Conservation (phyloP, 2,113 vertebrate species). For the Phaethornis superciliosus region DNA sequence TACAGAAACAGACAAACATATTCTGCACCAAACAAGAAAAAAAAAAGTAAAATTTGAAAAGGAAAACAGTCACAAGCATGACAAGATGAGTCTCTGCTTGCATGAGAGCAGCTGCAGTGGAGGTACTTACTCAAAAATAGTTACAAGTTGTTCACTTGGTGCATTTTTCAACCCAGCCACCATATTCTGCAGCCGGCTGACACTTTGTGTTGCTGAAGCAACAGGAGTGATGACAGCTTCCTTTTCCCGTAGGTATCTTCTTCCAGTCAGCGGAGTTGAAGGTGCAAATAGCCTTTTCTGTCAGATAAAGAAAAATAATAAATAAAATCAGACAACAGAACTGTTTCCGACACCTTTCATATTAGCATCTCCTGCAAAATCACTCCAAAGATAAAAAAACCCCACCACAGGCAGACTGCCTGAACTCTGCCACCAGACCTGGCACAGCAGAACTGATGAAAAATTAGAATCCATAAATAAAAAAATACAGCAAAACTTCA, state of each 20-base stretch:
- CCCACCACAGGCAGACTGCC: fast-evolving
- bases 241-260: conserved; percentile 92
- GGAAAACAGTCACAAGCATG: background rate
- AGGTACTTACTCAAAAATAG: conserved; percentile 84
- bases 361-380: background rate
- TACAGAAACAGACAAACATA: background rate
- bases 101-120: background rate
- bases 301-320: background rate
- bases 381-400: background rate
- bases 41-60: background rate
- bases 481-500: background rate
- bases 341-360: background rate
- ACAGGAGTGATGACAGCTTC: conserved; percentile 90
- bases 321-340: background rate
- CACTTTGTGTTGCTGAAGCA: conserved; percentile 94
- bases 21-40: background rate
- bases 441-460: background rate
- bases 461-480: background rate
- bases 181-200: conserved; percentile 90
- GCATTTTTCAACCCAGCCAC: conserved; percentile 86
- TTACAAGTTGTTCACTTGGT: conserved; percentile 85
- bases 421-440: background rate
- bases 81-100: background rate
- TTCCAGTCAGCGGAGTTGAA: conserved; percentile 94
- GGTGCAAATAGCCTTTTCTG: conserved; percentile 89